A percentile compares a stretch with the other conserved stretches of the same genome.
These are phyloP conservation scores for Cephalopholis sonnerati DNA, from an alignment of 2,113 vertebrate species.

Conservation along the genomic window DNA sequence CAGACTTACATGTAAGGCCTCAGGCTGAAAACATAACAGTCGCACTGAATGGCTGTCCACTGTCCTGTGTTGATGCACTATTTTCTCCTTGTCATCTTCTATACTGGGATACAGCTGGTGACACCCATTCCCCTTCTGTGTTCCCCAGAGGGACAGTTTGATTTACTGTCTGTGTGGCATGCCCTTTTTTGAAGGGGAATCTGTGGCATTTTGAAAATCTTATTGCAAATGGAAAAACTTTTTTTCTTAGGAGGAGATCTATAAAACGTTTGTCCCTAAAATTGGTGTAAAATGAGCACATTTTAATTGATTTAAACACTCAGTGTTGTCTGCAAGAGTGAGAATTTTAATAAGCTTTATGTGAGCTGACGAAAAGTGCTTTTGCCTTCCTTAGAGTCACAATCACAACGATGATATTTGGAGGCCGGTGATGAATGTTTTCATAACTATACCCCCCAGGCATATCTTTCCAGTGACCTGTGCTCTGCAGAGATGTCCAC, in stretches of 20 bases:
- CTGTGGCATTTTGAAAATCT: conserved; percentile 72
- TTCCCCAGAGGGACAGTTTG: conserved; percentile 75
- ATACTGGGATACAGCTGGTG: conserved; percentile 74
- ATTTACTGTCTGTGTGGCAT: conserved; percentile 74
- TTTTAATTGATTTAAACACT: conserved; percentile 13
- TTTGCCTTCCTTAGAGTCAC: conserved; percentile 47
- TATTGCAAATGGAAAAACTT: conserved; percentile 28
- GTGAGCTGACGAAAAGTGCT: conserved; percentile 34
- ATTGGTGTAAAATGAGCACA: background rate
- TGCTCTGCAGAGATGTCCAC: conserved; percentile 70
- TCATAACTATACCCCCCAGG: conserved; percentile 67
- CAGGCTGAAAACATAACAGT: conserved; percentile 47
- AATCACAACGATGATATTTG: conserved; percentile 62
- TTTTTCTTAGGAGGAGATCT: conserved; percentile 14
- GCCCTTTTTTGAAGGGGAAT: conserved; percentile 72
- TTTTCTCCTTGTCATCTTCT: conserved; percentile 83
- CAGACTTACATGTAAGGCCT: conserved; percentile 35
- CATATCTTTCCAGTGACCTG: conserved; percentile 73
- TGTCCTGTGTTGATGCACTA: conserved; percentile 68
- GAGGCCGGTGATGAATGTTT: conserved; percentile 72
- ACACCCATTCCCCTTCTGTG: conserved; percentile 69
- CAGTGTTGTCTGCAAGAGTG: background rate
- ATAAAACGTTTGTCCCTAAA: conserved; percentile 7
- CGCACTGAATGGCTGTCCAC: conserved; percentile 56
- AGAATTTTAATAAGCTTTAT: conserved; percentile 54